Evolutionary conservation across 1,140 invertebrate genomes (phyloP).

Genomic region (Chymomyza costata): DNA sequence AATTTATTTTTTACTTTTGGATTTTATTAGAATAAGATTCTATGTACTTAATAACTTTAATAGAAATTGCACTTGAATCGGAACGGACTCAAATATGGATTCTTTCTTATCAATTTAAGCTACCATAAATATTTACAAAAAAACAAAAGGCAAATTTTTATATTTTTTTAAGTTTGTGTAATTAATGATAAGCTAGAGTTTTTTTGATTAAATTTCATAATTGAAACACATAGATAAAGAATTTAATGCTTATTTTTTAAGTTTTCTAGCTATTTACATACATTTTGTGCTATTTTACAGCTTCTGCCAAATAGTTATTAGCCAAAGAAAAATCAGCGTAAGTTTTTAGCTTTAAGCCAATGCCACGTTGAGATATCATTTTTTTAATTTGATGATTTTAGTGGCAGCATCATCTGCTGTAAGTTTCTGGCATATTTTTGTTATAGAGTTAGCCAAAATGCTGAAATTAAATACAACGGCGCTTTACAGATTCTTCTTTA

Average conservation of each 20-base stretch:
- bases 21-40: slow-evolving; percentile 1
- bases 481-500: too few relatives aligned
- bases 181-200: slow-evolving; percentile 21
- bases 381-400: too few relatives aligned
- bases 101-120: slow-evolving; percentile 49
- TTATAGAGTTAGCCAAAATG: too few relatives aligned
- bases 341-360: slow-evolving; percentile 46
- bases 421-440: too few relatives aligned
- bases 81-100: slow-evolving; percentile 26
- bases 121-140: slow-evolving; percentile 54
- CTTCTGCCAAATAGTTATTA: too few relatives aligned
- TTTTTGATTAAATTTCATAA: slow-evolving; percentile 40
- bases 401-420: too few relatives aligned
- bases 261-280: slow-evolving; percentile 60
- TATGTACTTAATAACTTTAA: slow-evolving; percentile 1
- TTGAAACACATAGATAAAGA: slow-evolving; percentile 24
- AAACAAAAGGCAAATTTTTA: slow-evolving; percentile 15
- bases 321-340: slow-evolving; percentile 11
- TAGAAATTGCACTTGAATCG: slow-evolving; percentile 47
- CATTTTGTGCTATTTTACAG: slow-evolving; percentile 15
- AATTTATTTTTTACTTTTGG: not conserved
- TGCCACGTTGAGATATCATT: too few relatives aligned
- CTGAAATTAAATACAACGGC: too few relatives aligned
- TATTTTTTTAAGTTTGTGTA: too few relatives aligned
- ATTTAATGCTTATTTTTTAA: slow-evolving; percentile 13